phyloP scores from a whole-genome alignment of 2,113 vertebrate species.

The Glaucomys volans region DNA sequence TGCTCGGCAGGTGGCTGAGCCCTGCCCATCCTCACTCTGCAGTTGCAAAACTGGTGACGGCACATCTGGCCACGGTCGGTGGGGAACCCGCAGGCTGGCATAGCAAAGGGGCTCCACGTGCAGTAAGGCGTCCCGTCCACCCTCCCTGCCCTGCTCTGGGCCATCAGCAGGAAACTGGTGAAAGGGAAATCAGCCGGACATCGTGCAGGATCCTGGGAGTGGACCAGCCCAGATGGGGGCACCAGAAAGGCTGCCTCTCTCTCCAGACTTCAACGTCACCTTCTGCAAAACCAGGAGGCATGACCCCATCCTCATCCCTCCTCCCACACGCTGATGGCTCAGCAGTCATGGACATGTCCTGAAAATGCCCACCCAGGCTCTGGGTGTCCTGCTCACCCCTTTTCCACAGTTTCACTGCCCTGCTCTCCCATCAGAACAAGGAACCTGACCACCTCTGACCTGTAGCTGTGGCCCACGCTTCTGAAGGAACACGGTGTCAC shows the following conservation, averaged over 20 bases:
- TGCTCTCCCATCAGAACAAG: neutral
- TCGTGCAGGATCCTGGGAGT: neutral
- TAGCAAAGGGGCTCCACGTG: neutral
- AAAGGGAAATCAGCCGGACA: neutral
- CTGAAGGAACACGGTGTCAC: neutral
- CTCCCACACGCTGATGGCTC: neutral
- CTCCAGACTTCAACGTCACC: neutral
- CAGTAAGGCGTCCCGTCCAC: neutral
- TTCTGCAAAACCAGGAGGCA: neutral
- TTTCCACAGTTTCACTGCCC: neutral
- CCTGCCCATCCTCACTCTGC: too few species aligned
- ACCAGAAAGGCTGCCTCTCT: neutral
- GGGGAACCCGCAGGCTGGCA: neutral
- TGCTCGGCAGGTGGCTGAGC: neutral
- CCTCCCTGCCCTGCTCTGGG: neutral
- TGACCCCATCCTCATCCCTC: neutral
- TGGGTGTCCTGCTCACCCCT: neutral
- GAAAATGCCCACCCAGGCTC: neutral
- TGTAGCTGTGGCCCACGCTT: neutral
- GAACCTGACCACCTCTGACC: neutral
- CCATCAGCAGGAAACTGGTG: neutral
- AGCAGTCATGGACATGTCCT: neutral
- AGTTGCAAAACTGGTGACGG: too few species aligned
- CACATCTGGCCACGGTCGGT: fast-evolving
- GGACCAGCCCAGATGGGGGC: neutral